Base-by-base conservation (phyloP, 2,113 vertebrate species). In the Marmota monax region DNA sequence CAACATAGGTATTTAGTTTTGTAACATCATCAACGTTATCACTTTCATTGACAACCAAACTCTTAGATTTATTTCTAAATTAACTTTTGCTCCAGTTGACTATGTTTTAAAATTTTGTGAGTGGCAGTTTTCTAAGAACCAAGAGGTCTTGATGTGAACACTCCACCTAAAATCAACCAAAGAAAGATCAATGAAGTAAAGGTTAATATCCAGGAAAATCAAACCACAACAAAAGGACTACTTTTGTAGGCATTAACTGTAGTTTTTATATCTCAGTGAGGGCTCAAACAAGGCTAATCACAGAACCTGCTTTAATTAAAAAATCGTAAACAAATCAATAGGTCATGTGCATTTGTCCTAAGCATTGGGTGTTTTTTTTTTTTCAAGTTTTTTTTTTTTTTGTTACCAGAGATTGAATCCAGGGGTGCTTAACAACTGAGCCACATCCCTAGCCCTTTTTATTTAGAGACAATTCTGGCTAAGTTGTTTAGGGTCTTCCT, bases 21-120 rank as follows among this genome's bases (percentile, higher is more conserved):
- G 25, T 13, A 86, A 14, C 9, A 25, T 61, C 1, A 7, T n/a
- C n/a, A 87, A 18, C 3, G 1, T 5, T 18, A 63, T 74, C 32
- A 34, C 58, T 14, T 39, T 58, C 74, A n/a, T 51, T 34, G 84
- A n/a, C 22, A 63, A 23, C 58, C 11, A 13, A 27, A 67, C 0
- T 72, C 61, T 65, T 58, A 82, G 34, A 34, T 79, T 48, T 56
- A 42, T 63, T 45, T 95, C 20, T 42, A 92, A 34, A 32, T 78
- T 89, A 42, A 8, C 76, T 92, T 92, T 84, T 42, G 17, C 18
- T 22, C 16, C 17, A 12, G 34, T 70, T 61, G 17, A n/a, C 20
- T 20, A 4, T 10, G 34, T 48, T 91, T 94, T 94, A 53, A 45
- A 45, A 86, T 70, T 94, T 94, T 61, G 4, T 76, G 25, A 95